These are phyloP conservation scores for Coilia nasus DNA, from an alignment of 2,797 vertebrate species.

Conservation along the genomic window DNA sequence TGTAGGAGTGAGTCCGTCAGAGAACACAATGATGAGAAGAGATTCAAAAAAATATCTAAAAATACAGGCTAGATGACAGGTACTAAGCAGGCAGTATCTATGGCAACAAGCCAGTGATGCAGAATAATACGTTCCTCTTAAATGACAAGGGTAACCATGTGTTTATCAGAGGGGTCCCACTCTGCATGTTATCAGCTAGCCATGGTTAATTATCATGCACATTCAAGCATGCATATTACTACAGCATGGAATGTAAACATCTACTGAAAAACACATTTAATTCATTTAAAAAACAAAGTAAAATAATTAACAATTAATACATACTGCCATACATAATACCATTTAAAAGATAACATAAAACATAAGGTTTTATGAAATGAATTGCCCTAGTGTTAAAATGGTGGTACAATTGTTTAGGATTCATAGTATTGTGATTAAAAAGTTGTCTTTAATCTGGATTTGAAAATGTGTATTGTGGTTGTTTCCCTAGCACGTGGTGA, in stretches of 20 bases:
- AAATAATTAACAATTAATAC: too few species aligned
- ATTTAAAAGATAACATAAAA: too few species aligned
- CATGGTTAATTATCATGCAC: background rate
- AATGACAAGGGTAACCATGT: constrained; percentile 6
- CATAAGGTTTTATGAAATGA: too few species aligned
- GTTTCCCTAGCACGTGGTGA: too few species aligned
- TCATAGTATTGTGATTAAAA: too few species aligned
- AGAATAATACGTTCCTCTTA: background rate
- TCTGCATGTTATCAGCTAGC: background rate
- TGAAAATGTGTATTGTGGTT: too few species aligned
- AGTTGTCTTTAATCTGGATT: too few species aligned
- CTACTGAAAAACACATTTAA: background rate
- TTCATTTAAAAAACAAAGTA: background rate
- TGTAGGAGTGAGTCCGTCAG: background rate
- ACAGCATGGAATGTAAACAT: background rate
- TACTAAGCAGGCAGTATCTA: constrained; percentile 15
- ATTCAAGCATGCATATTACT: background rate
- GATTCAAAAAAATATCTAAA: background rate
- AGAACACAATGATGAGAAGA: background rate
- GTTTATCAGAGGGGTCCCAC: background rate
- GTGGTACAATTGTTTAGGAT: too few species aligned
- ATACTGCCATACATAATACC: too few species aligned
- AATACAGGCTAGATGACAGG: background rate
- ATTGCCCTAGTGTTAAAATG: too few species aligned
- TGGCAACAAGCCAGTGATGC: constrained; percentile 17